phyloP scores from a whole-genome alignment of 2,797 vertebrate genomes.

The Liasis olivaceus region DNA sequence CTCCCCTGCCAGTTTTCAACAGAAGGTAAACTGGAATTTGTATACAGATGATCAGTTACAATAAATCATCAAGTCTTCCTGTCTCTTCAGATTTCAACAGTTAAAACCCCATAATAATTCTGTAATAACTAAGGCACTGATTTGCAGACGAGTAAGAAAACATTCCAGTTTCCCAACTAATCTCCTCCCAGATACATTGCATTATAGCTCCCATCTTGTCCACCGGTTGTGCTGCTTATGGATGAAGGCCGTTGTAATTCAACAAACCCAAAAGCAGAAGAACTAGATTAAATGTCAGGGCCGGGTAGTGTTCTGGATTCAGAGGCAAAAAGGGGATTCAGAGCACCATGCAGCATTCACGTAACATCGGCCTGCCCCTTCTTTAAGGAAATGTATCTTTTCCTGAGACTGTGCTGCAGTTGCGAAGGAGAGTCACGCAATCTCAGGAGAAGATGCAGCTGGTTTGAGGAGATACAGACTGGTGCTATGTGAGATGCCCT shows the following conservation, averaged over 20 bases:
- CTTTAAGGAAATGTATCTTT: not conserved
- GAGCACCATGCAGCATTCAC: not conserved
- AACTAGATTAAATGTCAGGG: not conserved
- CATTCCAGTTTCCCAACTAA: no score
- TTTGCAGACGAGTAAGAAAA: not conserved
- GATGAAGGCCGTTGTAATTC: not conserved
- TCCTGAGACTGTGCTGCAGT: not conserved
- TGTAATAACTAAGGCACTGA: not conserved
- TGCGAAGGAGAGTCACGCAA: not conserved
- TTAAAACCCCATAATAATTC: not conserved
- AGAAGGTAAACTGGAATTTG: not conserved
- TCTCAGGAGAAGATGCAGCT: not conserved
- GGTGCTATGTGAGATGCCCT: not conserved
- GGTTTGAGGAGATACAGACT: not conserved
- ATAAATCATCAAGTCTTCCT: not conserved
- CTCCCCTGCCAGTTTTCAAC: not conserved
- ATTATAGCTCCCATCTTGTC: not conserved
- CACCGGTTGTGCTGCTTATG: not conserved
- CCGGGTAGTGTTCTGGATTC: not conserved
- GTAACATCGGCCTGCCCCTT: not conserved
- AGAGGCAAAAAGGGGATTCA: not conserved
- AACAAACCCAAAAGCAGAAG: not conserved
- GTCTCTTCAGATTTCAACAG: not conserved
- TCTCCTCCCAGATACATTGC: not conserved
- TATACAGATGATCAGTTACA: not conserved